Evolutionary conservation across 2,888 invertebrate species (phyloP).

Genomic region (Alentia gelatinosa): DNA sequence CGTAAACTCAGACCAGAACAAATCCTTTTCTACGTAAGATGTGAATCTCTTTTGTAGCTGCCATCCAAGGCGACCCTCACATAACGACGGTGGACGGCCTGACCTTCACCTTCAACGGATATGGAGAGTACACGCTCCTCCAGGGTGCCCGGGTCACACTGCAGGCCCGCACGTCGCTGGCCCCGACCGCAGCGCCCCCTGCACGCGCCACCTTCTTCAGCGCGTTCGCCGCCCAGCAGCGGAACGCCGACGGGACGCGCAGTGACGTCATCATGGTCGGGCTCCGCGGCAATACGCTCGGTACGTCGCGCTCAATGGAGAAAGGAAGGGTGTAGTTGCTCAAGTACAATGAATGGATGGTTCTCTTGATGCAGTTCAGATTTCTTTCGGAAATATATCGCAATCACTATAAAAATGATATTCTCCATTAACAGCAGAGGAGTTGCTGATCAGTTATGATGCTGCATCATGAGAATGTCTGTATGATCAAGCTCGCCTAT

Average conservation of each 20-base stretch:
- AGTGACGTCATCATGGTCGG: background rate
- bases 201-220: conserved; percentile 57
- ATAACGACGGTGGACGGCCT: conserved; percentile 64
- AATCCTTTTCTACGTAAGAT: too few species aligned
- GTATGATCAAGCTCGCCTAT: too few species aligned
- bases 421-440: too few species aligned
- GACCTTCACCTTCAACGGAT: conserved; percentile 67
- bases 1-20: too few species aligned
- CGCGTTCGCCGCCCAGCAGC: conserved; percentile 57
- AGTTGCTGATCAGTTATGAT: too few species aligned
- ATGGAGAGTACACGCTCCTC: conserved; percentile 66
- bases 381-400: too few species aligned
- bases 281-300: background rate
- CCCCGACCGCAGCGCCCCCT: background rate
- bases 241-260: background rate
- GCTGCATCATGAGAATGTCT: too few species aligned
- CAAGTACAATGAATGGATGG: too few species aligned
- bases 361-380: too few species aligned
- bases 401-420: too few species aligned
- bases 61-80: conserved; percentile 66
- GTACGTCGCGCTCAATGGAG: too few species aligned
- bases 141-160: conserved; percentile 41
- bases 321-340: too few species aligned
- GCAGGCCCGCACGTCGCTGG: conserved; percentile 56
- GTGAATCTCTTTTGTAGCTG: conserved; percentile 51